Evolutionary conservation across 2,113 vertebrate genomes (phyloP).

Genomic region (Pontoporia blainvillei): DNA sequence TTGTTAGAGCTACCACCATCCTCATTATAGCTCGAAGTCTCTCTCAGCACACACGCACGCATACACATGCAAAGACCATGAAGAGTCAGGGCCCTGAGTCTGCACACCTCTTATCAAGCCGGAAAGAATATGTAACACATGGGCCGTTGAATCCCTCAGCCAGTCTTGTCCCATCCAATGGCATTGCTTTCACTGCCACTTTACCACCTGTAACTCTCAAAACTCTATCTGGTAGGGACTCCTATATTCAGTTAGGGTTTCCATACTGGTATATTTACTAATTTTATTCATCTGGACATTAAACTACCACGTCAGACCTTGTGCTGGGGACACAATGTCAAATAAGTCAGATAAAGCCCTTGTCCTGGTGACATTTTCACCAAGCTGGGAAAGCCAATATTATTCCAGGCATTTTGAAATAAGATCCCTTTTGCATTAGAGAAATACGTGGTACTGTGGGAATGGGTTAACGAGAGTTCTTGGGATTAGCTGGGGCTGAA

Average conservation of each 20-base stretch:
- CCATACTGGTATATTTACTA: not conserved
- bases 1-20: accelerated
- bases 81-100: not conserved
- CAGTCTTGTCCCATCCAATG: not conserved
- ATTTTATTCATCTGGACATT: not conserved
- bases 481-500: not conserved
- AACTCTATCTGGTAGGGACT: not conserved
- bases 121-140: not conserved
- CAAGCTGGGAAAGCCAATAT: not conserved
- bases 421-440: not conserved
- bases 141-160: not conserved
- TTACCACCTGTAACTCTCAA: not conserved
- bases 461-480: too few species aligned
- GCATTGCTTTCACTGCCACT: accelerated
- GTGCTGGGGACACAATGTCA: not conserved
- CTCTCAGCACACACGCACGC: not conserved
- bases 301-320: not conserved
- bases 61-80: not conserved
- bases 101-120: not conserved
- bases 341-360: not conserved
- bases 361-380: not conserved
- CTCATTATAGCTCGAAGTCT: not conserved
- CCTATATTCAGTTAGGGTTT: not conserved
- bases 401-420: not conserved
- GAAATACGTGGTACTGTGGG: not conserved